Base-by-base conservation (phyloP, 2,888 invertebrate genomes). In the Mystacides longicornis region DNA sequence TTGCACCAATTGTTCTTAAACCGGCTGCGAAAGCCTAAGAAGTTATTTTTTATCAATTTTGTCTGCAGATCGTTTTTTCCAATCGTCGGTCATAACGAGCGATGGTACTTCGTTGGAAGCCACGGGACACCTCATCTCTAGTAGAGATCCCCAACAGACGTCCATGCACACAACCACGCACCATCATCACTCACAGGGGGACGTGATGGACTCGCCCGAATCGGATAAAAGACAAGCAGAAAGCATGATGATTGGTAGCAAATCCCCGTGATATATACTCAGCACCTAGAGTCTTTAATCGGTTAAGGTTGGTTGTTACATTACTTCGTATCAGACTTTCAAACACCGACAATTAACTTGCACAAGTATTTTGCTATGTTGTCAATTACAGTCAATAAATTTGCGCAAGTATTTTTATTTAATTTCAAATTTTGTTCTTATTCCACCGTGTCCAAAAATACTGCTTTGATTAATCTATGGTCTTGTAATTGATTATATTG, bases 51-150 rank as follows among this genome's bases (percentile, higher is more conserved):
- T 27, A 7, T 27, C 27, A 7, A 7, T 27, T 27, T 27, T 7
- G 47, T 21, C 56, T 65, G 57, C 80, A 76, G 82, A 82, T 68
- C 77, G 82, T 55, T 82, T 82, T 74, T 82, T 82, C 71, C 82
- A 82, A 72, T 78, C 81, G 43, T 77, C 75, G 65, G 79, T 79
- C 65, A 76, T 78, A 54, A 79, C 79, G 42, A 73, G 77, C 1
- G 82, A 82, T 60, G 72, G 77, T 54, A 72, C 79, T 18, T 80
- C 81, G 43, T 79, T 77, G 76, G 77, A 77, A 19, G 23, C 51
- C 5, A 46, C 42, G 18, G 53, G 57, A n/a, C 68, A 77, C 74
- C 51, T 58, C 11, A 57, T 57, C 22, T 56, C 59, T 52, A 27
- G 27, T 27, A 37, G 62, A 27, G 52, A 67, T 70, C 2, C 68